Evolutionary conservation across 2,888 invertebrate species (phyloP).

Genomic region (Acholoe squamosa): DNA sequence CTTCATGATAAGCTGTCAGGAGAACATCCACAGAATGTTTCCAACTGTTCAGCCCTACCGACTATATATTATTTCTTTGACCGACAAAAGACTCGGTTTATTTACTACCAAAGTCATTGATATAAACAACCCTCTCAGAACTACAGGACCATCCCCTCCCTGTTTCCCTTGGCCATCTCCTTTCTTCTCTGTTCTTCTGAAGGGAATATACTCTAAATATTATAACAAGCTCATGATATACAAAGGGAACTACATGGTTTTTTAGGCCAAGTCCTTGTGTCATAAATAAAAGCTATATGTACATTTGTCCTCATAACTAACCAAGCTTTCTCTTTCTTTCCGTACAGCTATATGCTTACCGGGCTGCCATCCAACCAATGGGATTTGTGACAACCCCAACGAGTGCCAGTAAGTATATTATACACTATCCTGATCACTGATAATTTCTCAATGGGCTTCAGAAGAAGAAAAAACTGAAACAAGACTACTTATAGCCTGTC

Average conservation of each 20-base stretch:
- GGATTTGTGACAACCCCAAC: constrained; percentile 95
- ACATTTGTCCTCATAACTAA: neutral
- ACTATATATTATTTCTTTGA: neutral
- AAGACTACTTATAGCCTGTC: no score
- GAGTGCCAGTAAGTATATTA: constrained; percentile 97
- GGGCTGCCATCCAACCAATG: constrained; percentile 95
- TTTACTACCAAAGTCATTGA: constrained; percentile 31
- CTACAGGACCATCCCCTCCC: neutral
- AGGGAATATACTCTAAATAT: neutral
- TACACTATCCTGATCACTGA: neutral
- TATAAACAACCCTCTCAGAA: neutral
- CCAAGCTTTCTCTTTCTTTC: neutral
- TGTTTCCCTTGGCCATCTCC: neutral
- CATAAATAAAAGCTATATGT: neutral
- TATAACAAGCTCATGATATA: neutral
- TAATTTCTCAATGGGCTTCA: neutral
- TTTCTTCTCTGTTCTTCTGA: neutral
- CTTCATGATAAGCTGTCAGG: no score
- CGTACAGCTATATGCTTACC: constrained; percentile 95
- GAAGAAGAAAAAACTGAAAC: no score
- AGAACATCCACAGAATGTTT: no score
- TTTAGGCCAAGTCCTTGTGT: neutral
- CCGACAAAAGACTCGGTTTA: neutral
- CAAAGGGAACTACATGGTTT: neutral
- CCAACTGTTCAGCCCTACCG: neutral